These are phyloP conservation scores for Caerostris darwini DNA, from an alignment of 1,140 invertebrate species.

Conservation along the genomic window DNA sequence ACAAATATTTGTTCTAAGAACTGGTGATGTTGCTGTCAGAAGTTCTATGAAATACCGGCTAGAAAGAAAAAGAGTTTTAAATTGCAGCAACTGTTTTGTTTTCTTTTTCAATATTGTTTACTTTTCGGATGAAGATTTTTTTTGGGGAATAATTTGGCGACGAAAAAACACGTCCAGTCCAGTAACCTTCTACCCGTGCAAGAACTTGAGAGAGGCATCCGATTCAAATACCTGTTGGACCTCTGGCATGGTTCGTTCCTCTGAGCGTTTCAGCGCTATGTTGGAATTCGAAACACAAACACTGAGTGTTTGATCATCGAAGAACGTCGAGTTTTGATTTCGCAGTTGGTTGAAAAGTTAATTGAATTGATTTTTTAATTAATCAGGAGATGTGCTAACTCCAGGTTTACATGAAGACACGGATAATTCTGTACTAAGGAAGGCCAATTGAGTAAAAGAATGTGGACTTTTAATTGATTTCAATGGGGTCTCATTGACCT, in stretches of 20 bases:
- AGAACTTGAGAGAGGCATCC: slow-evolving; percentile 55
- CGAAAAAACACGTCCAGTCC: neutral
- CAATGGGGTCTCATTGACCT: slow-evolving; percentile 60
- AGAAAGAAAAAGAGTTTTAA: neutral
- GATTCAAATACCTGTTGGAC: slow-evolving; percentile 58
- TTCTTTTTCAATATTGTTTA: slow-evolving; percentile 20
- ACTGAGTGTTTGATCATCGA: neutral
- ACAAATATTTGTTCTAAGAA: slow-evolving; percentile 16
- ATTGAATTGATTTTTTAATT: neutral
- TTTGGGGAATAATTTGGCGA: neutral
- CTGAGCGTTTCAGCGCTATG: neutral
- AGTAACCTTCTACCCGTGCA: slow-evolving; percentile 49
- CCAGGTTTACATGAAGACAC: neutral
- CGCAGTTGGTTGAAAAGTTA: neutral
- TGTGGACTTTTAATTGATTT: slow-evolving; percentile 48
- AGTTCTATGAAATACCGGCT: neutral
- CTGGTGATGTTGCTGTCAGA: neutral
- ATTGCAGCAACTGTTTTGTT: neutral
- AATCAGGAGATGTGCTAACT: neutral
- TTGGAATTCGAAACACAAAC: neutral
- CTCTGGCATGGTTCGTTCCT: neutral
- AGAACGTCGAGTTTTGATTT: neutral
- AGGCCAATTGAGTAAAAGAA: neutral
- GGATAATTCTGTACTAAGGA: neutral
- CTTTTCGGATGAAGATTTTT: neutral